Conservation (phyloP, 2,888 invertebrate genomes). For the Galeopsomyia nigrocyanea region DNA sequence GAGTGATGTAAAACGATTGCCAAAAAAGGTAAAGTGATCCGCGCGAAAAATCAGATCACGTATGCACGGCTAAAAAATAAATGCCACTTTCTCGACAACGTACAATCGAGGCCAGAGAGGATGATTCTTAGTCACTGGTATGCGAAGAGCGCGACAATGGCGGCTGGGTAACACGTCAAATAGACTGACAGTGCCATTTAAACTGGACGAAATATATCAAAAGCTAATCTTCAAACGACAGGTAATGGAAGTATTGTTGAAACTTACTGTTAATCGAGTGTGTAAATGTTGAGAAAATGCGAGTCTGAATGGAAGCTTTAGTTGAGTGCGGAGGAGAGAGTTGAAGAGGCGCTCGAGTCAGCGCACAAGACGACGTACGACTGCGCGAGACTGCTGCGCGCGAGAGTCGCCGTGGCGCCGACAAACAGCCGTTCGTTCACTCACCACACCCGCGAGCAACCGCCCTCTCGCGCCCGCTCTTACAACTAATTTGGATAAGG, state of each 20-base stretch:
- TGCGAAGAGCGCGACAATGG: conserved; percentile 37
- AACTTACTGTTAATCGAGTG: background rate
- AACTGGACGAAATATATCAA: too few relatives aligned
- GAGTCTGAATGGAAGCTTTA: background rate
- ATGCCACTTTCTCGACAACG: conserved; percentile 25
- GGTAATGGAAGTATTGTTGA: too few relatives aligned
- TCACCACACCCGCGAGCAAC: conserved; percentile 20
- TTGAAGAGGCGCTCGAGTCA: background rate
- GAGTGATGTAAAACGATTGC: background rate
- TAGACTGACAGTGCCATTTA: background rate
- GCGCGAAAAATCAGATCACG: conserved; percentile 28
- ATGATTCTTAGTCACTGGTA: conserved; percentile 38
- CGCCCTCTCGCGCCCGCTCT: background rate
- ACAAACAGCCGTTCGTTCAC: background rate
- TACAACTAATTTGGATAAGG: background rate
- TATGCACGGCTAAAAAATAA: conserved; percentile 5
- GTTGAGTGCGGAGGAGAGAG: background rate
- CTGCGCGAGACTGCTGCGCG: conserved; percentile 12
- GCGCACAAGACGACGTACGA: conserved; percentile 22
- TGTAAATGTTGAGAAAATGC: background rate
- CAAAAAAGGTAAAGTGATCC: conserved; percentile 15
- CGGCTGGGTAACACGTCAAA: conserved; percentile 22
- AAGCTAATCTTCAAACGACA: too few relatives aligned
- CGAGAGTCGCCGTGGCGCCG: conserved; percentile 37
- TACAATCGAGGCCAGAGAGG: conserved; percentile 43